Conservation (phyloP, 2,888 invertebrate genomes). For the Therioaphis trifolii region DNA sequence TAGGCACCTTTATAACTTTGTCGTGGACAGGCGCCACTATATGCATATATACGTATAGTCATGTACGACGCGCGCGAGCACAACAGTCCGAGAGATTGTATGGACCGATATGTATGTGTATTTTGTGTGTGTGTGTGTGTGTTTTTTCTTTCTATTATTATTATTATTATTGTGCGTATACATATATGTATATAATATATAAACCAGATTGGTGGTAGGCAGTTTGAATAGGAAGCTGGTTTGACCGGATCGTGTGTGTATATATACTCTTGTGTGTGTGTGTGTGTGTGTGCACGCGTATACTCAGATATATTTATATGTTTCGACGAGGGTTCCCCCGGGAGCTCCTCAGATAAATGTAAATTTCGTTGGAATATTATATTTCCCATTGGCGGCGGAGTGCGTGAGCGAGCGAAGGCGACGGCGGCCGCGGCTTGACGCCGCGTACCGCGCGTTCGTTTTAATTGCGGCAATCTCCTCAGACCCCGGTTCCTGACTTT, state of each 20-base stretch:
- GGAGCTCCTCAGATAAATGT: constrained; percentile 5
- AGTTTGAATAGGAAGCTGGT: constrained; percentile 55
- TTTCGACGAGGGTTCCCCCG: constrained; percentile 45
- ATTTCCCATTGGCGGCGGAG: constrained; percentile 4
- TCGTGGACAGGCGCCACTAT: constrained; percentile 55
- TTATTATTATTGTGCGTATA: constrained; percentile 24
- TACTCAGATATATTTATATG: background rate
- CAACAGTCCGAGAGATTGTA: constrained; percentile 41
- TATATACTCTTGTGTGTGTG: background rate
- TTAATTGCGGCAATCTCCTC: too few relatives aligned
- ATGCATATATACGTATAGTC: background rate
- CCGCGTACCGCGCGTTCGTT: background rate
- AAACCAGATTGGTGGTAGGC: constrained; percentile 60
- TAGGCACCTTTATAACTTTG: constrained; percentile 50
- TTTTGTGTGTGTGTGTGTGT: background rate
- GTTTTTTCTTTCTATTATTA: constrained; percentile 30
- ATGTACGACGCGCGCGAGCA: background rate
- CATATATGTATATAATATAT: background rate
- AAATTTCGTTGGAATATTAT: constrained; percentile 2
- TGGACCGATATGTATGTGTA: background rate
- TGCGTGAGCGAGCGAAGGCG: background rate
- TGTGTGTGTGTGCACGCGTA: background rate
- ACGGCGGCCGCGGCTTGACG: too few relatives aligned
- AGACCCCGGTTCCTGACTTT: too few relatives aligned
- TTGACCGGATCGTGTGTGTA: constrained; percentile 42